Percentiles rank a stretch among this genome's conserved stretches.
These are phyloP conservation scores for Crematogaster levior DNA, from an alignment of 2,888 invertebrate species.

Conservation along the genomic window DNA sequence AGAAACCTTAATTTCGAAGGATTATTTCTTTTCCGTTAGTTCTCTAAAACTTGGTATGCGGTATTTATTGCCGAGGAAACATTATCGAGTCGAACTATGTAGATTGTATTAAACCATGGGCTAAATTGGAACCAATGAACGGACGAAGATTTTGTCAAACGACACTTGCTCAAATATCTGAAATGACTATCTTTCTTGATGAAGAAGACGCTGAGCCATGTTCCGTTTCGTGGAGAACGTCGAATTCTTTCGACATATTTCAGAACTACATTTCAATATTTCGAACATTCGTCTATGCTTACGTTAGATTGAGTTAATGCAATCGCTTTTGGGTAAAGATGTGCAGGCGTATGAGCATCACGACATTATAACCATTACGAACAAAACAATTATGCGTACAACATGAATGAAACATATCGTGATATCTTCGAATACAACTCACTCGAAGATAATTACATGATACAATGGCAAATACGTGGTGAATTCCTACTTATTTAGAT, in stretches of 20 bases:
- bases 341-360: neutral
- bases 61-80: constrained; percentile 38
- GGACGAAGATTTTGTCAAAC: constrained; percentile 48
- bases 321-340: neutral
- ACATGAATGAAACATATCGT: neutral
- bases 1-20: constrained; percentile 19
- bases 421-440: neutral
- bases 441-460: neutral
- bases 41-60: constrained; percentile 5
- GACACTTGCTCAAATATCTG: constrained; percentile 62
- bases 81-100: constrained; percentile 10
- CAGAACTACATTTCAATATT: too few species aligned
- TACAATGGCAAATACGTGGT: neutral
- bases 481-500: neutral
- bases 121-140: constrained; percentile 13
- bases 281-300: neutral
- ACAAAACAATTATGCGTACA: neutral
- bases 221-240: constrained; percentile 13
- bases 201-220: neutral
- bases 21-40: constrained; percentile 17
- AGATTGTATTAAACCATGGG: constrained; percentile 20
- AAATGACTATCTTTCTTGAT: constrained; percentile 22
- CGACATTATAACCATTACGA: constrained; percentile 17
- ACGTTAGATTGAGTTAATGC: constrained; percentile 20
- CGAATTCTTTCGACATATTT: too few species aligned